These are phyloP conservation scores for Anniella stebbinsi DNA, from an alignment of 2,797 vertebrate species.

Conservation along the genomic window DNA sequence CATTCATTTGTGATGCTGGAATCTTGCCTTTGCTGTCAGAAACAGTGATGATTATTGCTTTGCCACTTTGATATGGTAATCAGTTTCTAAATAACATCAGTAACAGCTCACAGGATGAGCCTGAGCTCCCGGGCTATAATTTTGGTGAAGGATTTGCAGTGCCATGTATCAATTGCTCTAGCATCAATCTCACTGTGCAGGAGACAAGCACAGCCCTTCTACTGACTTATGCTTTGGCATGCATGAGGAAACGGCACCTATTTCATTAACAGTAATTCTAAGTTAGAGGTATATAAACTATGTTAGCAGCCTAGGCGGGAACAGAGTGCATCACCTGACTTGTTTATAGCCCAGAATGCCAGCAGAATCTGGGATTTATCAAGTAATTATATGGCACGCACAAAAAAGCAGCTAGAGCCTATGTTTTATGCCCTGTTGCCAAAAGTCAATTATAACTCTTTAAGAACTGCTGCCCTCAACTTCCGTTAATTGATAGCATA, in stretches of 20 bases:
- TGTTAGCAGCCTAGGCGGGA: slow-evolving; percentile 10
- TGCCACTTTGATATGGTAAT: slow-evolving; percentile 68
- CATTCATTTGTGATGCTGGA: slow-evolving; percentile 40
- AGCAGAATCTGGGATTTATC: slow-evolving; percentile 61
- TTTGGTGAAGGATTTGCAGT: slow-evolving; percentile 51
- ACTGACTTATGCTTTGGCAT: slow-evolving; percentile 23
- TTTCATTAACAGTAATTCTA: slow-evolving; percentile 41
- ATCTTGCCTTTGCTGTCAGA: slow-evolving; percentile 46
- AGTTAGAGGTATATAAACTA: slow-evolving; percentile 34
- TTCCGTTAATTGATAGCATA: slow-evolving; percentile 46
- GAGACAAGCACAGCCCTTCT: not conserved
- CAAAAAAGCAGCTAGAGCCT: slow-evolving; percentile 31
- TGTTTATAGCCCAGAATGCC: slow-evolving; percentile 54
- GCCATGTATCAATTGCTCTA: slow-evolving; percentile 41
- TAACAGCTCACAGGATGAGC: slow-evolving; percentile 48
- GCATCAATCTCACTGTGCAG: slow-evolving; percentile 20
- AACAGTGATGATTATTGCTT: slow-evolving; percentile 37
- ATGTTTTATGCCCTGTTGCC: slow-evolving; percentile 54
- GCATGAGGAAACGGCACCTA: slow-evolving; percentile 7
- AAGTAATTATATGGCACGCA: slow-evolving; percentile 47
- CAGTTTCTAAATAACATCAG: slow-evolving; percentile 57
- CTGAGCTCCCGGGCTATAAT: slow-evolving; percentile 49
- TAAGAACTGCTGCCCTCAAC: slow-evolving; percentile 44
- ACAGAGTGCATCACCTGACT: slow-evolving; percentile 26
- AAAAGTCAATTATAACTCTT: slow-evolving; percentile 61